These are phyloP conservation scores for Styela clava DNA, from an alignment of 23 tunicate species.

Conservation along the genomic window DNA sequence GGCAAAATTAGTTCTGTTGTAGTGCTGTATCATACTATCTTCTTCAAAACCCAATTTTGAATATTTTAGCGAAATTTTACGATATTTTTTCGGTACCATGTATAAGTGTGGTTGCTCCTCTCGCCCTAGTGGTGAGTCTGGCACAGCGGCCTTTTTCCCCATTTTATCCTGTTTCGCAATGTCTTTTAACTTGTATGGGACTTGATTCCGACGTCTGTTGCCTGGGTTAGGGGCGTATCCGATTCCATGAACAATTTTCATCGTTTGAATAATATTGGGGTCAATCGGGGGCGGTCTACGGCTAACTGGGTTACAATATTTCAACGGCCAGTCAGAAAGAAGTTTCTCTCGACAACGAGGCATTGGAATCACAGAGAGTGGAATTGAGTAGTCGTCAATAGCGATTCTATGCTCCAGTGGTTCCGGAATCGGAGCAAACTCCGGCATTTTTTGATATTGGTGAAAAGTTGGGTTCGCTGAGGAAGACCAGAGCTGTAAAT, in stretches of 20 bases:
- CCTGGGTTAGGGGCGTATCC: slow-evolving; percentile 97
- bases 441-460: slow-evolving; percentile 59
- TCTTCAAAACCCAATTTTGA: slow-evolving; percentile 81
- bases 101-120: slow-evolving; percentile 89
- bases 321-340: slow-evolving; percentile 89
- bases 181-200: slow-evolving; percentile 84
- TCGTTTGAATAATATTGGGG: slow-evolving; percentile 64
- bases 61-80: slow-evolving; percentile 78
- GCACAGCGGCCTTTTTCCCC: slow-evolving; percentile 82
- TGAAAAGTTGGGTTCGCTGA: slow-evolving; percentile 66
- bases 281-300: slow-evolving; percentile 92
- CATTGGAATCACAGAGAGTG: slow-evolving; percentile 59
- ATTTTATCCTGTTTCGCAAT: slow-evolving; percentile 44
- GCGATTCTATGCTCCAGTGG: slow-evolving; percentile 34
- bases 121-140: slow-evolving; percentile 82
- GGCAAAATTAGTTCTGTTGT: slow-evolving; percentile 89
- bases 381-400: slow-evolving; percentile 48
- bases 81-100: slow-evolving; percentile 87
- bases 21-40: slow-evolving; percentile 76
- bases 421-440: slow-evolving; percentile 39
- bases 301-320: slow-evolving; percentile 54
- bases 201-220: slow-evolving; percentile 79
- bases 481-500: slow-evolving; percentile 80
- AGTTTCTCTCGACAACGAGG: slow-evolving; percentile 59
- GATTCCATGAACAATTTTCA: slow-evolving; percentile 88